Conservation (phyloP, 2,888 invertebrate species). For the Bursaphelenchus okinawaensis region DNA sequence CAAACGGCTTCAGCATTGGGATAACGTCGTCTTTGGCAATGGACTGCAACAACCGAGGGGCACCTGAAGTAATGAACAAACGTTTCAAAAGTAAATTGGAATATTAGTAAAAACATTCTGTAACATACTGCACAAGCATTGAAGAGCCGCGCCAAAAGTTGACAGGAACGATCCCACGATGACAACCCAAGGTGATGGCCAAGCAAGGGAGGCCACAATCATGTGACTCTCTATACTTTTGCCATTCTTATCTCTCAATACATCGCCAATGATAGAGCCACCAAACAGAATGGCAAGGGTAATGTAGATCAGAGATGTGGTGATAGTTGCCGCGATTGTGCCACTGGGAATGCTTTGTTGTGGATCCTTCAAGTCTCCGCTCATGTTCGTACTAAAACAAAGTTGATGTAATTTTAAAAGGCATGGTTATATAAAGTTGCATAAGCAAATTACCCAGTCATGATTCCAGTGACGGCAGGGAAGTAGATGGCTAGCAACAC, state of each 20-base stretch:
- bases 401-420: no score
- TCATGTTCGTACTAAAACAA: slow-evolving; percentile 29
- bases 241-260: slow-evolving; percentile 96
- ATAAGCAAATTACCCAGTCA: slow-evolving; percentile 79
- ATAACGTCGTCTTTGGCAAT: slow-evolving; percentile 96
- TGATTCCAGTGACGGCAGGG: slow-evolving; percentile 98
- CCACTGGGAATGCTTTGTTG: slow-evolving; percentile 97
- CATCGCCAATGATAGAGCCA: slow-evolving; percentile 81
- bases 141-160: slow-evolving; percentile 92
- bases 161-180: slow-evolving; percentile 93
- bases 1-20: slow-evolving; percentile 86
- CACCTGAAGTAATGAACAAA: slow-evolving; percentile 58
- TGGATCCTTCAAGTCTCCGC: slow-evolving; percentile 67
- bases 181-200: slow-evolving; percentile 99
- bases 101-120: neutral
- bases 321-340: slow-evolving; percentile 89
- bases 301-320: slow-evolving; percentile 90
- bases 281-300: slow-evolving; percentile 77
- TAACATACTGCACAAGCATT: slow-evolving; percentile 68
- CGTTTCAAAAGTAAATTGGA: neutral
- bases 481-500: slow-evolving; percentile 97
- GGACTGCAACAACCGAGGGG: slow-evolving; percentile 71
- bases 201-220: slow-evolving; percentile 92
- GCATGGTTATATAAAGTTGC: slow-evolving; percentile 17
- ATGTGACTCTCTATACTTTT: slow-evolving; percentile 90